These are phyloP conservation scores for Megalopta genalis DNA, from an alignment of 1,140 invertebrate genomes.

Conservation along the genomic window DNA sequence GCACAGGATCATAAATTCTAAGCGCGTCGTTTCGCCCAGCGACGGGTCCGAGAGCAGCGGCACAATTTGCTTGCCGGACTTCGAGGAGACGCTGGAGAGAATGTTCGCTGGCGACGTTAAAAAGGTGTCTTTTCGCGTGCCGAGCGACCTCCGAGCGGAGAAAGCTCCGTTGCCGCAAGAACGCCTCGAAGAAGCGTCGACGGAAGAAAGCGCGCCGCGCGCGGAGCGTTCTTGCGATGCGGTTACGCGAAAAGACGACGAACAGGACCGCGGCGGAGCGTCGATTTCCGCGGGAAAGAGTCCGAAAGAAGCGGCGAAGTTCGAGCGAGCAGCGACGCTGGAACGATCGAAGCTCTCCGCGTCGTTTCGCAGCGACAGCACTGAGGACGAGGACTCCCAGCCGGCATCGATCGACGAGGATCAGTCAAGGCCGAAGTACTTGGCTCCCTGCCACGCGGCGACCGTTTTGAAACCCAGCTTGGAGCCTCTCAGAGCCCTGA, in stretches of 20 bases:
- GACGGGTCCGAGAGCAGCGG: background rate
- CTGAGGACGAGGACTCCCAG: slow-evolving; percentile 65
- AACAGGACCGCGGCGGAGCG: background rate
- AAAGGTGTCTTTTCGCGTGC: background rate
- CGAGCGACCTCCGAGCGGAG: no score
- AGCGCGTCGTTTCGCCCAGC: background rate
- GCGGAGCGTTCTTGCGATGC: background rate
- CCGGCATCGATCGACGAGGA: slow-evolving; percentile 48
- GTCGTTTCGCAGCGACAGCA: slow-evolving; percentile 50
- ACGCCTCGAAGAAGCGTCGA: background rate
- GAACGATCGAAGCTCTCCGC: slow-evolving; percentile 47
- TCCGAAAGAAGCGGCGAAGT: background rate
- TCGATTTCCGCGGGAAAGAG: background rate
- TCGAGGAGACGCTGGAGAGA: background rate
- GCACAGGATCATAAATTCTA: slow-evolving; percentile 1
- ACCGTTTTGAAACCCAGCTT: slow-evolving; percentile 69
- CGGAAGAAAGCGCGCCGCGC: background rate
- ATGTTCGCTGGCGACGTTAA: background rate
- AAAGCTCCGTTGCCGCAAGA: background rate
- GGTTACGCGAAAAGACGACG: background rate
- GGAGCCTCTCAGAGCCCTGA: slow-evolving; percentile 73
- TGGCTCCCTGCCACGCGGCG: slow-evolving; percentile 73
- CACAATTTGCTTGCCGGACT: background rate
- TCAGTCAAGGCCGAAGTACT: slow-evolving; percentile 59
- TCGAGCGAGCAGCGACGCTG: slow-evolving; percentile 24